Base-by-base conservation (phyloP, 1,140 invertebrate species). In the Drosophila prosaltans region DNA sequence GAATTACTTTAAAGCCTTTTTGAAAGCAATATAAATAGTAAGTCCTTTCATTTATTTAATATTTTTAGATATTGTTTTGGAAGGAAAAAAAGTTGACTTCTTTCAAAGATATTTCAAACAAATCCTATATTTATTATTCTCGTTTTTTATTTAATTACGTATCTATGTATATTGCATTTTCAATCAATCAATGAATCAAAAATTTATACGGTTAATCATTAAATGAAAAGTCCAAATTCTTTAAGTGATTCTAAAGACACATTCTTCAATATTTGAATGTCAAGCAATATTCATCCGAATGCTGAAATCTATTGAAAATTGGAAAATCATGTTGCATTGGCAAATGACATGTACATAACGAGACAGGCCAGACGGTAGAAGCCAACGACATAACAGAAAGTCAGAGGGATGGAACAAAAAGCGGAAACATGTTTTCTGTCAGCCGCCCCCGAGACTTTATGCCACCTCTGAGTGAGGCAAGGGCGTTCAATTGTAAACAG, bases 401-500 rank as follows among this genome's bases (percentile, higher is more conserved):
- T 11, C 48, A 43, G 40, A 73, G 66, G 62, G 55, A 71, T 43
- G 32, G 65, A n/a, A 76, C 67, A 78, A 78, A 81, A 75, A 81
- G 82, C 74, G 81, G 83, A 88, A 86, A 72, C 76, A 59, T 88
- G 76, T 68, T 32, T 66, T 43, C 59, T 36, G 5, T 51, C 39
- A 36, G 11, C 24, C 32, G 39, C 43, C 55, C 28, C 65, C 32
- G 30, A 71, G 59, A 41, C 16, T 51, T 40, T 70, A 61, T 69
- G n/a, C 57, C 60, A 51, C 45, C 45, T 51, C 45, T 4, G 21
- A 51, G 1, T 36, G 6, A 36, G 32, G 21, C 45, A 51, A 51
- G 58, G 64, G 75, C 80, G 77, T 82, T 88, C 69, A 71, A 72
- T 70, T 77, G 72, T 72, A 79, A 83, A 78, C 72, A 70, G 81